A percentile compares a stretch with the other conserved stretches of the same genome.
Evolutionary conservation across 2,113 vertebrate species (phyloP).

Genomic region (Chlamydotis undulata): DNA sequence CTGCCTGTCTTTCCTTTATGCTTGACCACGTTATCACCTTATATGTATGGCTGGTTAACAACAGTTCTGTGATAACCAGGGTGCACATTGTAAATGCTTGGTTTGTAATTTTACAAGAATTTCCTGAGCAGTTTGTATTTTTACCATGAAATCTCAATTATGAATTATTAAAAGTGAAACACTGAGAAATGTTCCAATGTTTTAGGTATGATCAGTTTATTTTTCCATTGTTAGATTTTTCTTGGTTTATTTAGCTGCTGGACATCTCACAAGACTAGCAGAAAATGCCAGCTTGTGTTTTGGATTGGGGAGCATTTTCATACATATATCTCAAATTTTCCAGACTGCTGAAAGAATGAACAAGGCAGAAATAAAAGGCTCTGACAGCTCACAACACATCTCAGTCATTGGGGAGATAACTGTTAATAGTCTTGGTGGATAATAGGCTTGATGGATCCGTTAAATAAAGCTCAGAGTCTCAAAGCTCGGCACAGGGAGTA

Average conservation of each 20-base stretch:
- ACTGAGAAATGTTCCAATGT: not conserved
- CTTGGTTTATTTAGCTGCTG: not conserved
- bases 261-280: not conserved
- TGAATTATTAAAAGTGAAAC: not conserved
- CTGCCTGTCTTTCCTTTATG: not conserved
- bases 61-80: not conserved
- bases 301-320: not conserved
- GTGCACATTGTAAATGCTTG: not conserved
- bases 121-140: not conserved
- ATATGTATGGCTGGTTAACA: not conserved
- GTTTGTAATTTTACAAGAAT: not conserved
- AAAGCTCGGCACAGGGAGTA: not conserved
- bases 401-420: not conserved
- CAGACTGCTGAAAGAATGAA: slow-evolving; percentile 12
- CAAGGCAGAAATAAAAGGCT: slow-evolving; percentile 44
- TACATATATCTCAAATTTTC: not conserved
- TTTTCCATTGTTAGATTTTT: not conserved
- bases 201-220: not conserved
- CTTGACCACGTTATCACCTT: not conserved
- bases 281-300: not conserved
- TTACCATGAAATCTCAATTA: not conserved
- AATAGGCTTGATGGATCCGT: slow-evolving; percentile 32
- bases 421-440: slow-evolving; percentile 34
- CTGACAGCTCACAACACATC: not conserved
- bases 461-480: slow-evolving; percentile 18